Base-by-base conservation (phyloP, 2,797 vertebrate genomes). In the Uromys caudimaculatus region DNA sequence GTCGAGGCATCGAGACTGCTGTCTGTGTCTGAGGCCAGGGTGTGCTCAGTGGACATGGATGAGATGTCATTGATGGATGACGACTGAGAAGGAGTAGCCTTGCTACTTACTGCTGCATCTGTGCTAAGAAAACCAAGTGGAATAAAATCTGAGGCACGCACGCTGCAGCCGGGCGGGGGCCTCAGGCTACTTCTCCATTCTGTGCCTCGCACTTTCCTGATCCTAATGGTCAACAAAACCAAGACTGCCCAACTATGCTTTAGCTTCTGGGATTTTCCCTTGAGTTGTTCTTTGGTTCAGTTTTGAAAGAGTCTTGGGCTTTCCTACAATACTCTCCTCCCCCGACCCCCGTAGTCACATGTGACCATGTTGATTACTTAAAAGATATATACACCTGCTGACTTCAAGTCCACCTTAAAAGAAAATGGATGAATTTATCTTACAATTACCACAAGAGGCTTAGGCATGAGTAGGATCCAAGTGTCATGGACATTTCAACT, bases 31-130 rank as follows among this genome's bases (percentile, higher is more conserved):
- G 99, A 99, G 97, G 99, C 99, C 99, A 99, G 96, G 16, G 99
- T 99, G 98, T 99, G 99, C 99, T 99, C 99, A 56, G 99, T 99
- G 98, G 99, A 99, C 99, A 99, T 99, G 98, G 99, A 99, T 75
- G 99, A 99, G 98, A 99, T 99, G 99, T 99, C 99, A 87, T 99
- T 99, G 98, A 99, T 99, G 86, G 99, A 99, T 38, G 99, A 99
- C 16, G 99, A 99, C 98, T 99, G 99, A 77, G 99, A 99, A 97
- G 99, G 99, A 21, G 99, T 99, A 96, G 99, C 98, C 58, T 99
- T 99, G 98, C 99, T 99, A 98, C 99, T 99, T 98, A 98, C 98
- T 98, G 98, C 99, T 98, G 98, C 99, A 98, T 99, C 99, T 99
- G 99, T 98, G 98, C 98, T 98, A 98, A 98, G 98, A 98, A 98